Conservation (phyloP, 1,140 invertebrate genomes). For the Diorhabda carinulata region DNA sequence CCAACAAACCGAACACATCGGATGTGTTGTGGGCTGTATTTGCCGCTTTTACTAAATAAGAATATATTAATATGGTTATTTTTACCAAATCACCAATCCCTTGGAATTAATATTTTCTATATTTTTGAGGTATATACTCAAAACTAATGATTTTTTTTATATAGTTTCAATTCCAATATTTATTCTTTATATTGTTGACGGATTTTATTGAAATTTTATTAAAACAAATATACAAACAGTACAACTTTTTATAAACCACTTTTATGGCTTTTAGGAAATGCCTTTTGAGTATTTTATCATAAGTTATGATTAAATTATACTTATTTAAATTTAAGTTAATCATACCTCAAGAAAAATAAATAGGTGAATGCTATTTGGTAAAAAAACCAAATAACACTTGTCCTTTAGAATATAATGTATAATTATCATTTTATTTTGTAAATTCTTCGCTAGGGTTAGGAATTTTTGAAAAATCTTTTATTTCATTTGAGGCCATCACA, state of each 20-base stretch:
- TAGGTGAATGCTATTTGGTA: neutral
- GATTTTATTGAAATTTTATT: too few relatives aligned
- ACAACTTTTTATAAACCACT: too few relatives aligned
- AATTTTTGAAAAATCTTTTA: conserved; percentile 5
- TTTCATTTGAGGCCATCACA: conserved; percentile 1
- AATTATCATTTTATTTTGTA: neutral
- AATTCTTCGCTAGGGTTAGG: neutral
- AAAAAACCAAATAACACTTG: neutral
- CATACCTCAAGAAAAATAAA: neutral
- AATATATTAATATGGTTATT: conserved; percentile 1
- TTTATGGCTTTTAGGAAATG: too few relatives aligned
- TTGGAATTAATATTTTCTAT: neutral
- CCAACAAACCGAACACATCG: conserved; percentile 78
- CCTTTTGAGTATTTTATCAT: too few relatives aligned
- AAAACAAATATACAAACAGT: too few relatives aligned
- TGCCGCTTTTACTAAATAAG: conserved; percentile 95
- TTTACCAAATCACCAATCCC: neutral
- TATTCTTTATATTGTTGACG: neutral
- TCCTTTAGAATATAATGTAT: conserved; percentile 6
- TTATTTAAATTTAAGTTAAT: too few relatives aligned
- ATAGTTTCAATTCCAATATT: neutral
- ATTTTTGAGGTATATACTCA: conserved; percentile 5
- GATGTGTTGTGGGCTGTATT: conserved; percentile 99
- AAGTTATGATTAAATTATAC: too few relatives aligned
- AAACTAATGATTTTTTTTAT: neutral